These are phyloP conservation scores for Tetranychus piercei DNA, from an alignment of 2,888 invertebrate species.

Conservation along the genomic window DNA sequence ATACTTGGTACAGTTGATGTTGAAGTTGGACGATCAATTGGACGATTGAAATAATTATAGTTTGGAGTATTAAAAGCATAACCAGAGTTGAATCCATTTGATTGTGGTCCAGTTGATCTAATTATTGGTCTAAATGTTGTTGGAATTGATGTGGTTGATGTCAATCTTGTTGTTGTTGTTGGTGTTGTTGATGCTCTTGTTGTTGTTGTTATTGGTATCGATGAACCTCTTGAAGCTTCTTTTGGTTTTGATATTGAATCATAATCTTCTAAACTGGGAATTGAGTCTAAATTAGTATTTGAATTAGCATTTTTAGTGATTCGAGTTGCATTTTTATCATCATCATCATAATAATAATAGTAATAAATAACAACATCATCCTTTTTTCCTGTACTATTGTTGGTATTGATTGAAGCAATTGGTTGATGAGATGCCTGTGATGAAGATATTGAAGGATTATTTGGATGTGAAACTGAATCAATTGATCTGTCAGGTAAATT, in stretches of 20 bases:
- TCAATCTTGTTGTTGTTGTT: background rate
- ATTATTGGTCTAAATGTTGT: background rate
- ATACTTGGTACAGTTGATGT: background rate
- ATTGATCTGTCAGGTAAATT: background rate
- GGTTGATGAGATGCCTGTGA: background rate
- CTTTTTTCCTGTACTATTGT: constrained; percentile 11
- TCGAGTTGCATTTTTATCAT: constrained; percentile 18
- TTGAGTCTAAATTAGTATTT: constrained; percentile 15
- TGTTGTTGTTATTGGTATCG: background rate
- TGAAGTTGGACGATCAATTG: background rate
- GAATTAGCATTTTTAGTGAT: background rate
- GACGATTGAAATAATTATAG: background rate
- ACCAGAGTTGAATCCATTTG: background rate
- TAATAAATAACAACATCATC: constrained; percentile 24
- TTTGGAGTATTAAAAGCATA: background rate
- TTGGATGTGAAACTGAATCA: background rate
- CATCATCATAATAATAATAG: constrained; percentile 24
- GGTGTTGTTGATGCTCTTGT: background rate
- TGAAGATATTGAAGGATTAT: background rate
- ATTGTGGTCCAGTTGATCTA: background rate
- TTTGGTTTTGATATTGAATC: constrained; percentile 2
- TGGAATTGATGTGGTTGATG: background rate
- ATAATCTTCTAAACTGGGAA: constrained; percentile 21
- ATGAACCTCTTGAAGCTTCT: background rate
- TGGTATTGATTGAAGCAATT: background rate